These are phyloP conservation scores for Apotomis turbidana DNA, from an alignment of 2,888 invertebrate species.

Conservation along the genomic window DNA sequence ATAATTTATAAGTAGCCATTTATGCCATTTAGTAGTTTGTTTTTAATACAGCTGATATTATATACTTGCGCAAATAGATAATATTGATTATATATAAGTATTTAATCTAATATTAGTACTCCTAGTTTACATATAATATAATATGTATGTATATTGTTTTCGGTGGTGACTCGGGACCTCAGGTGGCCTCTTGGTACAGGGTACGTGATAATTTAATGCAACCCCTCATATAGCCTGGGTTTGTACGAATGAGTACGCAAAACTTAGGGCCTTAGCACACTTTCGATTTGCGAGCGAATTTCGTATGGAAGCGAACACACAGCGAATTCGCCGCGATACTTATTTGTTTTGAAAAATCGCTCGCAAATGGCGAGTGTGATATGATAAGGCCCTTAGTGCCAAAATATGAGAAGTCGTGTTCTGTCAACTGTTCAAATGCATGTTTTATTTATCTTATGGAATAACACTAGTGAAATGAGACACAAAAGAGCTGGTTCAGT, in stretches of 20 bases:
- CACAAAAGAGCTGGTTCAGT: no score
- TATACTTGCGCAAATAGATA: neutral
- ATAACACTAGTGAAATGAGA: no score
- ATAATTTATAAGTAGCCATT: no score
- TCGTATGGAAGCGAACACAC: no score
- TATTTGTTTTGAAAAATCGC: no score
- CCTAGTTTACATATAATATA: conserved; percentile 49
- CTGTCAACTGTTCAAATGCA: conserved; percentile 17
- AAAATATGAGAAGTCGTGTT: neutral
- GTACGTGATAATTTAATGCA: conserved; percentile 85
- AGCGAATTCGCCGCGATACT: no score
- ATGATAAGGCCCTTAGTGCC: neutral
- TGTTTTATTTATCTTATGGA: neutral
- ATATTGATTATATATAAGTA: neutral
- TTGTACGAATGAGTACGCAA: conserved; percentile 37
- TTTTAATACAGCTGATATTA: no score
- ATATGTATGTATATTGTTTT: conserved; percentile 79
- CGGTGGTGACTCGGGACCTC: conserved; percentile 80
- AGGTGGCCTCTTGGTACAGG: conserved; percentile 97
- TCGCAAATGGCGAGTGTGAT: no score
- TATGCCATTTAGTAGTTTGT: no score
- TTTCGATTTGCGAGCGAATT: no score
- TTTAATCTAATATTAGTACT: conserved; percentile 11
- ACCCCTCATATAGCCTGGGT: conserved; percentile 47
- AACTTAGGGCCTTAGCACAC: neutral